Evolutionary conservation across 2,797 vertebrate species (phyloP), one percentile per base, ranked within the genome.

Genomic region (Sebastes itinus): DNA sequence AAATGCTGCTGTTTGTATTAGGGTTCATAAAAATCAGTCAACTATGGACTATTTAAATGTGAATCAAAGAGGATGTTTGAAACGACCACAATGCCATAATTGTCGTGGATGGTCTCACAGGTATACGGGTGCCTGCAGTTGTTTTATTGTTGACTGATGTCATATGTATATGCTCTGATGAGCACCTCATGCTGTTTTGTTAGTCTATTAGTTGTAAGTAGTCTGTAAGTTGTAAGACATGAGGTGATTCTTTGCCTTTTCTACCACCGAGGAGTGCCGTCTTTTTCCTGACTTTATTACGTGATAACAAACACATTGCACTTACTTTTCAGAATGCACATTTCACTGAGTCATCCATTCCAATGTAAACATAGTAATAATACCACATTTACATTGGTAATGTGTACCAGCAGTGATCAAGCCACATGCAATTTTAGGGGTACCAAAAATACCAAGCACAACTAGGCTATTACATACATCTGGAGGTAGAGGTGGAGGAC

Each of bases 1-100:
- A 72, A 74, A 10, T 49, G 28, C 46, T 72, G 35, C 10, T 72
- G 22, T 71, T 71, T 74, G 46, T 71, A 33, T 54, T 11, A 42
- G 62, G 1, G 1, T 71, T 62, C 18, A 71, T 58, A 42, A 61
- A 68, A 72, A 64, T 38, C 55, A 12, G 49, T 61, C 52, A 60
- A 11, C 49, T 61, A 8, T 54, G 23, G 9, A 4, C 3, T 30
- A 49, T 58, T 78, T 42, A 70, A 22, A 78, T 27, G 32, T 66
- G 23, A 72, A 6, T 63, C 58, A 72, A 69, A 35, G 46, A 72
- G 4, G 54, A 72, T 61, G 58, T 72, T 67, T 78, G 9, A 83
- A 74, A 76, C 30, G 16, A 63, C 73, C 22, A 35, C 22, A 35
- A 35, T 52, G 30, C 1, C n/a, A 27, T 58, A 55, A 77, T 22